Evolutionary conservation across 1,140 invertebrate species (phyloP).

Genomic region (Drosophila truncata): DNA sequence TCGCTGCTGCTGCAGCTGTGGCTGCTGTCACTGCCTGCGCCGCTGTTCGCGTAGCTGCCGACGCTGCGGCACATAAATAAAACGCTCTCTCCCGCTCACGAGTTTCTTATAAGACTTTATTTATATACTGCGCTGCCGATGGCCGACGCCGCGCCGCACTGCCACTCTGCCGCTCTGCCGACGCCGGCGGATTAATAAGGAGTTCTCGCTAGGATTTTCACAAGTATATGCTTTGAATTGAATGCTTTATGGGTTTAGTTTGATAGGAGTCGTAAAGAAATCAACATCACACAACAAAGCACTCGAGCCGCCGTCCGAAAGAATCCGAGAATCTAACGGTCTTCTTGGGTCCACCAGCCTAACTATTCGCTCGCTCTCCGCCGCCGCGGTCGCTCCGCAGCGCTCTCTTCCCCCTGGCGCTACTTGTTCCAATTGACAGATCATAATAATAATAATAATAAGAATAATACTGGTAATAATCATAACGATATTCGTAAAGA

Average conservation of each 20-base stretch:
- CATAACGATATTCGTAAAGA: slow-evolving; percentile 84
- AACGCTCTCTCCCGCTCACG: slow-evolving; percentile 42
- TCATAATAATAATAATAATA: slow-evolving; percentile 72
- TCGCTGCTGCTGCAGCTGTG: not conserved
- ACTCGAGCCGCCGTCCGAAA: slow-evolving; percentile 52
- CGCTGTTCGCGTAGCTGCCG: slow-evolving; percentile 28
- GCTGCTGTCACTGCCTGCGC: slow-evolving; percentile 8
- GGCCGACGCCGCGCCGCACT: slow-evolving; percentile 25
- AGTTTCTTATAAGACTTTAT: slow-evolving; percentile 52
- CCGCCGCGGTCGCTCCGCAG: slow-evolving; percentile 34
- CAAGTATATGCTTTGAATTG: slow-evolving; percentile 85
- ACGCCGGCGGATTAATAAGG: slow-evolving; percentile 81
- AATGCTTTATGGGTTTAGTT: slow-evolving; percentile 86
- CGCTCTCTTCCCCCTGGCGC: slow-evolving; percentile 23
- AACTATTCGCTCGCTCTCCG: slow-evolving; percentile 46
- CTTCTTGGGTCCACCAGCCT: slow-evolving; percentile 29
- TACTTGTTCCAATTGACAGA: slow-evolving; percentile 68
- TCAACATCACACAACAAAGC: slow-evolving; percentile 85
- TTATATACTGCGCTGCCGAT: slow-evolving; percentile 43
- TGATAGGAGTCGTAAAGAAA: slow-evolving; percentile 86
- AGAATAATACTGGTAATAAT: slow-evolving; percentile 82
- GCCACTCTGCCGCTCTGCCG: slow-evolving; percentile 30
- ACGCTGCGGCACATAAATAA: slow-evolving; percentile 44
- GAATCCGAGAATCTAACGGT: slow-evolving; percentile 25
- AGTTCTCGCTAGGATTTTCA: slow-evolving; percentile 85